phyloP scores from a whole-genome alignment of 2,797 vertebrate genomes.

The Enteromius trimaculatus region DNA sequence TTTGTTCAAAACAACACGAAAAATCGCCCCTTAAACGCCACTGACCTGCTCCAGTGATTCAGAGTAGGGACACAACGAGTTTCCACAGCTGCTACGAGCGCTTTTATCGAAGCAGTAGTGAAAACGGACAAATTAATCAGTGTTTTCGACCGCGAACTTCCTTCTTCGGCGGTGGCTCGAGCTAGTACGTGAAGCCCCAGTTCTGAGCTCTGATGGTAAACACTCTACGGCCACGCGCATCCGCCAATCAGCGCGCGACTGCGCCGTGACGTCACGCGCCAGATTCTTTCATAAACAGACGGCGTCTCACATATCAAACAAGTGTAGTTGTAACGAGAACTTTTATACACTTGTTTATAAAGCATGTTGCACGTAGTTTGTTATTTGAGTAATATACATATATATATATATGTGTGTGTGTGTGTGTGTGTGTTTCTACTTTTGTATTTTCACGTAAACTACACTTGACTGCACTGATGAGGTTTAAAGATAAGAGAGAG shows the following conservation, averaged over 20 bases:
- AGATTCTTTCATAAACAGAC: not conserved
- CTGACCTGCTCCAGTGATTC: slow-evolving; percentile 42
- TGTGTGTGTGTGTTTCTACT: not conserved
- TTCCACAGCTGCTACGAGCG: not conserved
- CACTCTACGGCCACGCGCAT: slow-evolving; percentile 44
- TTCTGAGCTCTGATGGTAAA: slow-evolving; percentile 60
- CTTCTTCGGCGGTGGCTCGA: not conserved
- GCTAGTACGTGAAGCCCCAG: slow-evolving; percentile 46
- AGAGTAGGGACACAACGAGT: not conserved
- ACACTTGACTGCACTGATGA: too few relatives aligned
- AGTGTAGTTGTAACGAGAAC: not conserved
- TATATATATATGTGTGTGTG: not conserved
- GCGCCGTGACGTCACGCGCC: slow-evolving; percentile 37
- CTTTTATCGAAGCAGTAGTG: not conserved
- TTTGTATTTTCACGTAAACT: too few relatives aligned
- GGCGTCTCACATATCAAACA: not conserved
- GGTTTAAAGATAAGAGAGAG: too few relatives aligned
- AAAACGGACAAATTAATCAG: not conserved
- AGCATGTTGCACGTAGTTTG: not conserved
- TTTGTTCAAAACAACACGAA: slow-evolving; percentile 62
- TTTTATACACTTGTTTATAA: not conserved
- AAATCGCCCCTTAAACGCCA: slow-evolving; percentile 35
- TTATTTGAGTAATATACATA: too few relatives aligned
- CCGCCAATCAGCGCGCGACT: slow-evolving; percentile 53
- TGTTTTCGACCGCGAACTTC: slow-evolving; percentile 30